Percentiles rank a stretch among this genome's conserved stretches.
Conservation (phyloP, 2,888 invertebrate genomes). For the Biston betularia region DNA sequence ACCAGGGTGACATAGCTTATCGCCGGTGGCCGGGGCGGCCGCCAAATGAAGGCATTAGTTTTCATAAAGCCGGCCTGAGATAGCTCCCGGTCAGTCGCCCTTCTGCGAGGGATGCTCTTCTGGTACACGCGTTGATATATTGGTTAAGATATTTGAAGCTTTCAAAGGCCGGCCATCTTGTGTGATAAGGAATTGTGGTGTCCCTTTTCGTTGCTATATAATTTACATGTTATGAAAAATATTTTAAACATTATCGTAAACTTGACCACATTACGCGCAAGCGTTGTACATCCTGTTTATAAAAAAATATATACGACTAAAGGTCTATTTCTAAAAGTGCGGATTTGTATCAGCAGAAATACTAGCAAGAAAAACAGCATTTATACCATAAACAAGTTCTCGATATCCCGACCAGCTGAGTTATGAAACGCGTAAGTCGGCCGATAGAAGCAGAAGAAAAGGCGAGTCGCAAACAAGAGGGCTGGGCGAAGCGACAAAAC, state of each 20-base stretch:
- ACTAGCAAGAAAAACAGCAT: slow-evolving; percentile 31
- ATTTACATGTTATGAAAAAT: slow-evolving; percentile 15
- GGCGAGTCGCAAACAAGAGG: slow-evolving; percentile 36
- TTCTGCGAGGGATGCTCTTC: slow-evolving; percentile 63
- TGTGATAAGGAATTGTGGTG: slow-evolving; percentile 30
- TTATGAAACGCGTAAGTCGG: slow-evolving; percentile 37
- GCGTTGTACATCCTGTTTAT: too few relatives aligned
- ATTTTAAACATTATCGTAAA: background rate
- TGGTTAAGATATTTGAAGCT: slow-evolving; percentile 62
- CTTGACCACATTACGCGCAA: background rate
- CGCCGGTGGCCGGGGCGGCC: slow-evolving; percentile 72
- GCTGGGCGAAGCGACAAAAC: slow-evolving; percentile 36
- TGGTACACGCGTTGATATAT: slow-evolving; percentile 68
- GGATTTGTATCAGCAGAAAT: slow-evolving; percentile 27
- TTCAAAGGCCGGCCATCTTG: slow-evolving; percentile 42
- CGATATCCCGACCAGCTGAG: slow-evolving; percentile 32
- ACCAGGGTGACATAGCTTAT: slow-evolving; percentile 83
- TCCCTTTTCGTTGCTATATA: slow-evolving; percentile 21
- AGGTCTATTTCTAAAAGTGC: background rate
- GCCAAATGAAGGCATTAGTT: slow-evolving; percentile 85
- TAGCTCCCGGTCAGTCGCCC: slow-evolving; percentile 71
- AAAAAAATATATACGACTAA: background rate
- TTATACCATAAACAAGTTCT: slow-evolving; percentile 29
- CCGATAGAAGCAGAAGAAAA: slow-evolving; percentile 14
- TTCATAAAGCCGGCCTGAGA: slow-evolving; percentile 81